Evolutionary conservation across 1,140 invertebrate genomes (phyloP), one percentile per base, ranked within the genome.

Genomic region (Aphidius gifuensis): DNA sequence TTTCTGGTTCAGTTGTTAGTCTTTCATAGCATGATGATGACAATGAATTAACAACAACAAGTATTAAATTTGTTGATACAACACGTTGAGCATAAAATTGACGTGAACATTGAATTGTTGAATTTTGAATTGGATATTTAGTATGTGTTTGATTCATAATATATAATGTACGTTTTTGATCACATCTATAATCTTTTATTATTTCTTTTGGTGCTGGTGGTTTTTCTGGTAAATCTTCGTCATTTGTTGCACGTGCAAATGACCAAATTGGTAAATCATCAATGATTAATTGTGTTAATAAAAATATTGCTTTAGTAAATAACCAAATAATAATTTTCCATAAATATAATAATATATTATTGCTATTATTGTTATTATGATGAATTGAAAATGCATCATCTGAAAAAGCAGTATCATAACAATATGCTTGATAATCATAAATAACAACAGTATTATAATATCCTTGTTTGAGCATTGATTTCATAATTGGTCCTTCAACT

Each of bases 391-490:
- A 38, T n/a, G 9, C 40, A 4, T 40, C 53, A 32, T 32, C 53
- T 55, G 40, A 8, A 55, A 32, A 40, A n/a, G n/a, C 76, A 9
- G 70, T 63, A 50, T 71, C 64, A 23, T 83, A 74, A 71, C 93
- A 96, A 21, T 92, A 79, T 3, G 87, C 91, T 78, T 96, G 93
- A 73, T 93, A 94, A 75, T 97, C 93, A 73, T 89, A 94, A 40
- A 95, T 86, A 7, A 86, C 85, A 5, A 93, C 85, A 66, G 86
- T 85, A 64, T 89, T 85, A 72, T 87, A 97, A 51, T 94, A 87
- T 9, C 86, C 83, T 51, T 87, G 83, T 3, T 87, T 75, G 9
- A 95, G 82, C 81, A 96, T 87, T 0, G 87, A 86, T 56, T 88
- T 81, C 84, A 97, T 89, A 4, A 95, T 85, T 32, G 88, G 86